Conservation (phyloP, 1,140 invertebrate genomes). For the Tribolium castaneum region DNA sequence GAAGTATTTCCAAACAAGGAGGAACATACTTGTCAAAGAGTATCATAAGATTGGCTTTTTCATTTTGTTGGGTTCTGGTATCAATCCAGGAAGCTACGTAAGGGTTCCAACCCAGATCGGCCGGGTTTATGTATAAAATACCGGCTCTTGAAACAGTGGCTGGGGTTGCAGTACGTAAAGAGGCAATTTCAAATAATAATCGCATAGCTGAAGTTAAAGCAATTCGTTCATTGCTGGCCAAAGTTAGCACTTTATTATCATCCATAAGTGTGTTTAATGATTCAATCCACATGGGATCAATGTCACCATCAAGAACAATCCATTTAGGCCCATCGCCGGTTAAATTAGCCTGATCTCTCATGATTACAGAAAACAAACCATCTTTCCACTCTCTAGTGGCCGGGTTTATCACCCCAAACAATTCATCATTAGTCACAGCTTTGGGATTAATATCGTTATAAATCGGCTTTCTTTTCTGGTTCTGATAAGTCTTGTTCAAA, state of each 20-base stretch:
- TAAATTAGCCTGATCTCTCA: conserved; percentile 93
- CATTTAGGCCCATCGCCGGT: conserved; percentile 89
- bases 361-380: conserved; percentile 91
- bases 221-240: conserved; percentile 95
- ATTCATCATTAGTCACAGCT: conserved; percentile 94
- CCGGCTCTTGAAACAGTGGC: conserved; percentile 95
- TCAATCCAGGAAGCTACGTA: conserved; percentile 95
- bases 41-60: conserved; percentile 84
- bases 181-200: conserved; percentile 94
- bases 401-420: conserved; percentile 96
- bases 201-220: conserved; percentile 91
- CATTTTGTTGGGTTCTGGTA: conserved; percentile 74
- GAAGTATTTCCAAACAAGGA: conserved; percentile 80
- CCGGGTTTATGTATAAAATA: conserved; percentile 91
- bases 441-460: conserved; percentile 95
- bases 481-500: conserved; percentile 82
- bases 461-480: conserved; percentile 82
- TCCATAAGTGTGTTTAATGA: conserved; percentile 91
- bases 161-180: conserved; percentile 91
- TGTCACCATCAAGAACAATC: conserved; percentile 97
- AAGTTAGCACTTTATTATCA: conserved; percentile 88
- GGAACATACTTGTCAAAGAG: conserved; percentile 98
- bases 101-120: conserved; percentile 97
- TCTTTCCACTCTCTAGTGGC: conserved; percentile 97
- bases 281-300: conserved; percentile 98